These are phyloP conservation scores for Rhea americana DNA, from an alignment of 2,113 vertebrate genomes.

Conservation along the genomic window DNA sequence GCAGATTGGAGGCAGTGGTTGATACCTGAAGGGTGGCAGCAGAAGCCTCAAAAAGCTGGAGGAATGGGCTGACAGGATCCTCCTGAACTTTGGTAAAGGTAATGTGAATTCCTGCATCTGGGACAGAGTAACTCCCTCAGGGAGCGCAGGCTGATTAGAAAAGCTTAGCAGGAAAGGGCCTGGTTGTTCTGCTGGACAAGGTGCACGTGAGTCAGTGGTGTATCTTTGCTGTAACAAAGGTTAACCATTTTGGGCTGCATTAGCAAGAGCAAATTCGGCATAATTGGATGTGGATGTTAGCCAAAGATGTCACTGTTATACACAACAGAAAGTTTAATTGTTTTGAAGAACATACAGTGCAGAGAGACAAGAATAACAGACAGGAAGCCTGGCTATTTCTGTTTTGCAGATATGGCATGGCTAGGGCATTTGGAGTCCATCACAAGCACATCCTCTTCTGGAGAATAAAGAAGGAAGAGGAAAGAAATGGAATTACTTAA, in stretches of 20 bases:
- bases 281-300: neutral
- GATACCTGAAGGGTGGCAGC: no score
- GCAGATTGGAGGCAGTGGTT: neutral
- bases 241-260: neutral
- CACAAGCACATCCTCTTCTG: neutral
- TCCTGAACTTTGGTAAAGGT: neutral
- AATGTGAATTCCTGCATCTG: neutral
- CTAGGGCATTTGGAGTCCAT: neutral
- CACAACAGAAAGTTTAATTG: neutral
- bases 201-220: neutral
- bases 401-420: neutral
- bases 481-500: conserved; percentile 4
- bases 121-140: neutral
- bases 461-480: neutral
- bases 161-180: neutral
- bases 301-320: neutral
- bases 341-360: neutral
- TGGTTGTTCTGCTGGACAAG: neutral
- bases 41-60: neutral
- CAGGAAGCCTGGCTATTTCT: conserved; percentile 23
- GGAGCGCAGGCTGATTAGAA: neutral
- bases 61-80: neutral
- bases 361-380: neutral
- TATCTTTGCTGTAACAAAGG: no score
- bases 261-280: neutral